Evolutionary conservation across 2,888 invertebrate species (phyloP), one percentile per base, ranked within the genome.

Genomic region (Anoncus sp.): DNA sequence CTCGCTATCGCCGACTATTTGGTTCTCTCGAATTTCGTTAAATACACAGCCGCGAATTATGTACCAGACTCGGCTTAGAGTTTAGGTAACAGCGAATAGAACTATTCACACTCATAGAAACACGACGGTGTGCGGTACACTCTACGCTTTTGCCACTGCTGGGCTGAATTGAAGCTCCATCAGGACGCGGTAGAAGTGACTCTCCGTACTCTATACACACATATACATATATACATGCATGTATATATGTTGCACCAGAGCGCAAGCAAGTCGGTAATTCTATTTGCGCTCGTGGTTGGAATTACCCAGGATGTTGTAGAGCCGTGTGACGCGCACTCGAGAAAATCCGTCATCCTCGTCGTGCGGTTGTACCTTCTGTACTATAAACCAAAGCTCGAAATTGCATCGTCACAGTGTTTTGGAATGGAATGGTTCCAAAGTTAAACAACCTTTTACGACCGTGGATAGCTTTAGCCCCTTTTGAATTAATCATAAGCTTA

Each of bases 241-340:
- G n/a, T 72, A 24, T 55, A 55, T 45, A 20, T 63, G 60, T 71
- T 51, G 45, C 49, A 75, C 43, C n/a, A 35, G 14, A 51, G 67
- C 45, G 45, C 75, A 69, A 75, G 75, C 75, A 67, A 75, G 67
- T 67, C 47, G 75, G 45, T 69, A 72, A 67, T 75, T 75, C 71
- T 79, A 66, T 79, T 79, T 79, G 79, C 72, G 67, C 63, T 63
- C 53, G 75, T 20, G 75, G 72, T 72, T 59, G 67, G 63, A 35
- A 75, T 79, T 79, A 75, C 67, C 74, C 63, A 67, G 65, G 60
- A 75, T 59, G 75, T 63, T 63, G 75, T 65, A 63, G 72, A 72
- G 51, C 63, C 70, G 74, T 49, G 66, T 55, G 75, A 62, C 70
- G 70, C 53, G 47, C 20, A 67, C 63, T 67, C 51, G 69, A 65